These are phyloP conservation scores for Frankliniella intonsa DNA, from an alignment of 2,888 invertebrate genomes.

Conservation along the genomic window DNA sequence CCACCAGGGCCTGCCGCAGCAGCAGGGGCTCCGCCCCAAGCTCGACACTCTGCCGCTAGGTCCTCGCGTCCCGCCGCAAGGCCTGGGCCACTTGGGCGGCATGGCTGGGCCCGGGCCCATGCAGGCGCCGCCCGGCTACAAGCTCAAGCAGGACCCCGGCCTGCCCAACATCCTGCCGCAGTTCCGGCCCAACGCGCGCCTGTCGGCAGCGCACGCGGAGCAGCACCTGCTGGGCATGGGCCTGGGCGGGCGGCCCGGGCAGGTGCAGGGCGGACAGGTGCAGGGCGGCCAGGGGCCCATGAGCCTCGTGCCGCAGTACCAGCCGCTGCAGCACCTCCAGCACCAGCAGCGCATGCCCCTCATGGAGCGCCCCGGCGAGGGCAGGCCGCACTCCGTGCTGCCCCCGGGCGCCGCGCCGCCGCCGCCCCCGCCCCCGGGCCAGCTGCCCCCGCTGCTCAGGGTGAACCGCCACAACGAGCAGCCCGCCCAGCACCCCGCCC, in stretches of 20 bases:
- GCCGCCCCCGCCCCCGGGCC: neutral
- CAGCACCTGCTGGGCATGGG: conserved; percentile 30
- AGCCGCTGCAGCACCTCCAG: conserved; percentile 25
- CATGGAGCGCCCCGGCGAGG: neutral
- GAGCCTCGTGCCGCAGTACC: conserved; percentile 31
- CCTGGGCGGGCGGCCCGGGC: too few species aligned
- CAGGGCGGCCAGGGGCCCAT: neutral
- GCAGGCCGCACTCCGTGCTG: neutral
- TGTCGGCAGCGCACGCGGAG: conserved; percentile 43
- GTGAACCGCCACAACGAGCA: neutral
- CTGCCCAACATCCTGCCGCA: conserved; percentile 67
- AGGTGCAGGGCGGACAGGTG: too few species aligned
- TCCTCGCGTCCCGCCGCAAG: neutral
- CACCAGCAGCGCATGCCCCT: conserved; percentile 27
- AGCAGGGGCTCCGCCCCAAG: neutral
- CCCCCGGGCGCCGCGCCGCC: neutral
- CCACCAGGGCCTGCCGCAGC: neutral
- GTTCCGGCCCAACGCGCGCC: conserved; percentile 59
- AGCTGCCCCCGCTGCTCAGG: neutral
- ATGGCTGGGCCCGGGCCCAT: neutral
- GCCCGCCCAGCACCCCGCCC: neutral
- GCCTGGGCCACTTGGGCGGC: neutral
- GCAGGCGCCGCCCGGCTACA: neutral
- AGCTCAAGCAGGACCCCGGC: conserved; percentile 38
- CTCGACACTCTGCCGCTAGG: neutral